Base-by-base conservation (phyloP, 2,113 vertebrate genomes). In the Cinclus mexicanus region DNA sequence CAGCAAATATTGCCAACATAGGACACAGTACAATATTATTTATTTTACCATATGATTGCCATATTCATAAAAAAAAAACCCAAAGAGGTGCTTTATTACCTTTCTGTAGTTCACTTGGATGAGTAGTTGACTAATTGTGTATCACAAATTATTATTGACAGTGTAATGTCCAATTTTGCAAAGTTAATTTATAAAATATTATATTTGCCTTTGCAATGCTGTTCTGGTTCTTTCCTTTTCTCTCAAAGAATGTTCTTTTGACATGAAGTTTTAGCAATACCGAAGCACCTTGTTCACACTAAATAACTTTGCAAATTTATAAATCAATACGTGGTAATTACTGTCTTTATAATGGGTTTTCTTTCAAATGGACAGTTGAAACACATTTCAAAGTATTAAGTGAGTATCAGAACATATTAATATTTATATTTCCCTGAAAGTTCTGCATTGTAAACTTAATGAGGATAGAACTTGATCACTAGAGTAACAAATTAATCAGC, bases 261-360 rank as follows among this genome's bases (percentile, higher is more conserved):
- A 86, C 92, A 90, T 35, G 26, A 31, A 56, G 1, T 47, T 92
- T 14, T 44, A 87, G 16, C 31, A 77, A 60, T 10, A 85, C 31
- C 57, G 53, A 77, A 92, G 31, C 18, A 16, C 7, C 15, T 86
- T 60, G 37, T 23, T 85, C n/a, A 16, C 11, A 49, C 93, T 18
- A 94, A 94, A 90, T 44, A 10, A 75, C 89, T 93, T 88, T 95
- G 41, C 7, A 97, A 96, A 95, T 94, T 95, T 91, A 89, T 87
- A 96, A 96, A 39, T 53, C 8, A 63, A 89, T 96, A 77, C 20
- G 39, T 50, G 3, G 1, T 83, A 94, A 92, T 83, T 94, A 28
- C 22, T 76, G 18, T 65, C 35, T 80, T 94, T 76, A 44, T 89
- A 96, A 93, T 70, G 23, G 19, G 9, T n/a, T 93, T 77, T 60